Percentiles rank a stretch among this genome's conserved stretches.
Evolutionary conservation across 1,140 invertebrate genomes (phyloP).

Genomic region (Diabrotica virgifera): DNA sequence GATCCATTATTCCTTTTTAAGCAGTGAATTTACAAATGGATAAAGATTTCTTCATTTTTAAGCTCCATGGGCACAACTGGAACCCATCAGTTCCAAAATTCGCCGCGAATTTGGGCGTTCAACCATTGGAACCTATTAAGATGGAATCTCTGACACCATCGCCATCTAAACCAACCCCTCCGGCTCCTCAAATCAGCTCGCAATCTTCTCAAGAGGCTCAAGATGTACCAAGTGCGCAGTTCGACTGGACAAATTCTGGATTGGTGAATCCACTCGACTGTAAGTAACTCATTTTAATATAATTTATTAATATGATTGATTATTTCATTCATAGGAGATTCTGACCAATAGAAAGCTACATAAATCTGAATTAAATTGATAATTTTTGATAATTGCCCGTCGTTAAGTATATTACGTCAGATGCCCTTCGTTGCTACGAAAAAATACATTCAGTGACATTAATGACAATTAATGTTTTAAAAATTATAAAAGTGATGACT

Average conservation of each 20-base stretch:
- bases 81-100: conserved; percentile 73
- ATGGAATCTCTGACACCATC: conserved; percentile 46
- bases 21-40: too few relatives aligned
- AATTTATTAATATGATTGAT: too few relatives aligned
- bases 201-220: background rate
- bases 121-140: conserved; percentile 73
- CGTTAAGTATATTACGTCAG: too few relatives aligned
- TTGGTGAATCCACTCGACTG: conserved; percentile 64
- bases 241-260: conserved; percentile 65
- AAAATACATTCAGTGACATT: too few relatives aligned
- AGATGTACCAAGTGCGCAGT: conserved; percentile 61
- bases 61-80: conserved; percentile 78
- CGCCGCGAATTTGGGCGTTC: conserved; percentile 71
- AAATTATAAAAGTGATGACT: too few relatives aligned
- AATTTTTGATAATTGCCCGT: too few relatives aligned
- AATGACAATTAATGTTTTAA: too few relatives aligned
- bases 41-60: conserved; percentile 32
- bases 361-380: too few relatives aligned
- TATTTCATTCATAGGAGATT: too few relatives aligned
- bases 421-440: too few relatives aligned
- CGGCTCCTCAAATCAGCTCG: conserved; percentile 20
- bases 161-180: conserved; percentile 34
- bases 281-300: conserved; percentile 48
- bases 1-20: too few relatives aligned
- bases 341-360: too few relatives aligned